Percentiles rank a stretch among this genome's conserved stretches.
phyloP scores from a whole-genome alignment of 2,113 vertebrate species.

The Engraulis encrasicolus region DNA sequence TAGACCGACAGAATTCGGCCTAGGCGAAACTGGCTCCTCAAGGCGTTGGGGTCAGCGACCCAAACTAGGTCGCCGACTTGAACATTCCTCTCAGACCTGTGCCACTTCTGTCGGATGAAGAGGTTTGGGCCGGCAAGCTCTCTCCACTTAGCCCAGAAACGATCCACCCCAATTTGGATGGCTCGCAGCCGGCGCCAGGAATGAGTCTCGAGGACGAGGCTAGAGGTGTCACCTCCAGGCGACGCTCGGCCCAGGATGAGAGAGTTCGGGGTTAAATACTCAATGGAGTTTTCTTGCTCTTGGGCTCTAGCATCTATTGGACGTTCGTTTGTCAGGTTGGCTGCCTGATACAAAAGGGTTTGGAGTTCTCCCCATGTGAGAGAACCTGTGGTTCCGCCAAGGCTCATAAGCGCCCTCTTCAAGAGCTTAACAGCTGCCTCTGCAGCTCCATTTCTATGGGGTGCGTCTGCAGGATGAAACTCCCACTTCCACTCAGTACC shows the following conservation, averaged over 20 bases:
- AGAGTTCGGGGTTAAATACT: conserved; percentile 26
- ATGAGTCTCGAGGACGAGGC: conserved; percentile 8
- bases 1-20: background rate
- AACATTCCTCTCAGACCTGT: conserved; percentile 12
- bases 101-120: conserved; percentile 23
- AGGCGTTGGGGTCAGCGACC: background rate
- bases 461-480: conserved; percentile 26
- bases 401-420: conserved; percentile 24
- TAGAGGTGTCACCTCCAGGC: conserved; percentile 19
- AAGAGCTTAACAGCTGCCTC: conserved; percentile 27
- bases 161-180: conserved; percentile 27
- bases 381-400: conserved; percentile 10
- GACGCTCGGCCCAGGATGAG: conserved; percentile 22
- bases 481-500: conserved; percentile 27
- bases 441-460: conserved; percentile 26
- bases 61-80: background rate
- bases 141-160: conserved; percentile 8
- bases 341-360: conserved; percentile 34
- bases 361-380: conserved; percentile 38
- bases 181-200: conserved; percentile 15
- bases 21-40: background rate
- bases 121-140: conserved; percentile 17
- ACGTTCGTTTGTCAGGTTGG: conserved; percentile 31
- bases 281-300: conserved; percentile 7
- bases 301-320: conserved; percentile 18